Percentiles rank a stretch among this genome's conserved stretches.
These are phyloP conservation scores for Hormiphora californensis DNA, from an alignment of 37 sponge, comb jelly and placozoan species.

Conservation along the genomic window DNA sequence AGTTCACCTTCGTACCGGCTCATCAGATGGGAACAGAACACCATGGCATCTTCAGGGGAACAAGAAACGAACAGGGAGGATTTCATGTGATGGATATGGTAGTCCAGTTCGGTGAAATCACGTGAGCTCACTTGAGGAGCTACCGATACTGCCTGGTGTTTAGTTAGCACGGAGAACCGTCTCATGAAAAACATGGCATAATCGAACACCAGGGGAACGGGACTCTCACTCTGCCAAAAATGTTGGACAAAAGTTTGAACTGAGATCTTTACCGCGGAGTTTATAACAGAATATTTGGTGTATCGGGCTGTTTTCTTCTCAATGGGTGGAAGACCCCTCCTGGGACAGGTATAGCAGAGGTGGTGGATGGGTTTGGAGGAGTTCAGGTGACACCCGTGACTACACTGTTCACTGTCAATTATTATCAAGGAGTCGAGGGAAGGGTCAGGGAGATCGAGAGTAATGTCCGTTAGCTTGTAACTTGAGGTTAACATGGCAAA, in stretches of 20 bases:
- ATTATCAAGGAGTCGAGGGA: background rate
- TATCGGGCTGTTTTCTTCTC: background rate
- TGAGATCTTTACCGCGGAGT: background rate
- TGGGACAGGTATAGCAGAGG: background rate
- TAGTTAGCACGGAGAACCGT: background rate
- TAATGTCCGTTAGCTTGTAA: background rate
- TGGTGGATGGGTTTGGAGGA: background rate
- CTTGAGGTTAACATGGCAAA: slow-evolving; percentile 7
- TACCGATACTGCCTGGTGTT: background rate
- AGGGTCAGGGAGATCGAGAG: background rate
- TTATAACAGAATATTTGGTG: background rate
- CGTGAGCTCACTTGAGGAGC: background rate
- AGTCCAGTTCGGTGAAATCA: background rate
- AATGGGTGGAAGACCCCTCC: background rate
- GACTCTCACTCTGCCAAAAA: slow-evolving; percentile 36
- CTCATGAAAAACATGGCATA: slow-evolving; percentile 16
- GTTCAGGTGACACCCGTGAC: too few relatives aligned
- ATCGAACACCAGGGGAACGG: slow-evolving; percentile 16
- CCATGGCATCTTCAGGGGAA: background rate
- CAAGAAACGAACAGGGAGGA: background rate
- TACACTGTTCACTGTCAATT: too few relatives aligned
- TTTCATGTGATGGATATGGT: background rate
- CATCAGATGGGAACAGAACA: background rate
- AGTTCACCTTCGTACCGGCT: background rate
- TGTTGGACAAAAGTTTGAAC: background rate